Evolutionary conservation across 2,888 invertebrate species (phyloP).

Genomic region (Periphyllus acericola): DNA sequence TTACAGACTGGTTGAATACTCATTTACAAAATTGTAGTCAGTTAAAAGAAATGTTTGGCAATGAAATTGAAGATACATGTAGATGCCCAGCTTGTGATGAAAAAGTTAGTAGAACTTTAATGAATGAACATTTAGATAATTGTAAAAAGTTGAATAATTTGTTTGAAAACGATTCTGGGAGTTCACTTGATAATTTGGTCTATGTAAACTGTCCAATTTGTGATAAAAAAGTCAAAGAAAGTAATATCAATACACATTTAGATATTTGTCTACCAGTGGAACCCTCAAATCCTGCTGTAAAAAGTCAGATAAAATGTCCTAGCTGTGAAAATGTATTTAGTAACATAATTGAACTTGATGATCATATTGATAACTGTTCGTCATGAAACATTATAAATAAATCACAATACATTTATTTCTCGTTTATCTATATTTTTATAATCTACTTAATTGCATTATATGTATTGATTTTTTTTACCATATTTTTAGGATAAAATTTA

Average conservation of each 20-base stretch:
- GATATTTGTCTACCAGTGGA: constrained; percentile 64
- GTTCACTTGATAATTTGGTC: constrained; percentile 15
- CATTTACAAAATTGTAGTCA: constrained; percentile 52
- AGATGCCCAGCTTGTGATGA: constrained; percentile 65
- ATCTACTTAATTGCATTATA: too few relatives aligned
- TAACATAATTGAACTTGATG: constrained; percentile 36
- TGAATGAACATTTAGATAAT: constrained; percentile 65
- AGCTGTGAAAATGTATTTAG: constrained; percentile 21
- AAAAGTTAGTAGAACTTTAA: constrained; percentile 62
- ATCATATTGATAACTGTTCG: constrained; percentile 46
- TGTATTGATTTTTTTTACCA: too few relatives aligned
- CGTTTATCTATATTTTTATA: neutral
- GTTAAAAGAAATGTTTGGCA: constrained; percentile 34
- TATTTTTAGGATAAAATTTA: too few relatives aligned
- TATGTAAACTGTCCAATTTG: constrained; percentile 64
- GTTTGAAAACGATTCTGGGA: constrained; percentile 47
- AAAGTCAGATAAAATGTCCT: constrained; percentile 26
- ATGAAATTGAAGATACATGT: constrained; percentile 34
- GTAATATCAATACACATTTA: constrained; percentile 65
- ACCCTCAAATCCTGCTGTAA: neutral
- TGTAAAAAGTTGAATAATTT: constrained; percentile 63
- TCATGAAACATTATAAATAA: neutral
- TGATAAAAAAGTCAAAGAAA: constrained; percentile 62
- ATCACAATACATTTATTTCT: neutral
- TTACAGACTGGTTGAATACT: constrained; percentile 37